phyloP scores from a whole-genome alignment of 64 coral and sea anemone species.

The Acropora yongei region DNA sequence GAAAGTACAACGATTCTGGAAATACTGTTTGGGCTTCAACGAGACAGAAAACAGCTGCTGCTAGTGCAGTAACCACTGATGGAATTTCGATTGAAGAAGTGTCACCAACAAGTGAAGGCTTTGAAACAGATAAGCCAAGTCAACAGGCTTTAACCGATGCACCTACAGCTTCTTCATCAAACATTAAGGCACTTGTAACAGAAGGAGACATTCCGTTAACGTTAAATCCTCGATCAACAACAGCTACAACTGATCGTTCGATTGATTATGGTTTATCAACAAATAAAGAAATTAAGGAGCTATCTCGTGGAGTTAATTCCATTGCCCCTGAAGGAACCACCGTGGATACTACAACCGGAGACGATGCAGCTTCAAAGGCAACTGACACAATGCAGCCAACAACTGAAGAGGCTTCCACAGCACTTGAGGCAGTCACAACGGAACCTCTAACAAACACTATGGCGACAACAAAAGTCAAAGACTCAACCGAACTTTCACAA shows the following conservation, averaged over 20 bases:
- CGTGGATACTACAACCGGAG: neutral
- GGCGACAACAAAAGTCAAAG: neutral
- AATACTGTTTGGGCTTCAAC: neutral
- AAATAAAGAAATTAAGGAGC: neutral
- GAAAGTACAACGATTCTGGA: neutral
- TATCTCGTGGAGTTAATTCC: neutral
- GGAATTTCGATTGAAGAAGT: neutral
- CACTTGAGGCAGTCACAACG: neutral
- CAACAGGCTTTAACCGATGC: neutral
- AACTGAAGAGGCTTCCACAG: neutral
- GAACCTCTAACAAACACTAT: neutral
- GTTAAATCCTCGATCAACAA: too few relatives aligned
- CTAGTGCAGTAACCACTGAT: neutral
- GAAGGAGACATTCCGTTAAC: too few relatives aligned
- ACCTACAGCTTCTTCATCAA: too few relatives aligned
- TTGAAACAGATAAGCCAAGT: neutral
- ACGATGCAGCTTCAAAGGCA: neutral
- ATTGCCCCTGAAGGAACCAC: neutral
- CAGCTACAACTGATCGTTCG: neutral
- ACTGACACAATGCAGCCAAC: neutral
- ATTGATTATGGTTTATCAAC: neutral
- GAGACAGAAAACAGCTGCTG: neutral
- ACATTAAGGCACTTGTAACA: too few relatives aligned
- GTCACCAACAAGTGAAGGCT: neutral
- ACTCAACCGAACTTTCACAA: neutral